phyloP scores from a whole-genome alignment of 2,888 invertebrate species.

The Gortyna flavago region DNA sequence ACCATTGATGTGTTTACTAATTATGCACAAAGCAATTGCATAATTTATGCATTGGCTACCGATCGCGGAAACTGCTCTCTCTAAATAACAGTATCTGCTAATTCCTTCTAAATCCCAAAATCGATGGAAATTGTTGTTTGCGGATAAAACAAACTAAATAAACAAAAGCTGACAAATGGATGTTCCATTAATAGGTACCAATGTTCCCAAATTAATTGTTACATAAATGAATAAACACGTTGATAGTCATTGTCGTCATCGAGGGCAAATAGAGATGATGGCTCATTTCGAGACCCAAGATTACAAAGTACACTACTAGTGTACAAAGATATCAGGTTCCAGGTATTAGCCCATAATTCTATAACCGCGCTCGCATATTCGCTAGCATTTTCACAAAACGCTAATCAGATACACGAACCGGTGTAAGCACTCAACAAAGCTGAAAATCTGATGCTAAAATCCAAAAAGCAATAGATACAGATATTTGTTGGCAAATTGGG shows the following conservation, averaged over 20 bases:
- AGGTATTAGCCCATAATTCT: background rate
- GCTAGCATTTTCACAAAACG: background rate
- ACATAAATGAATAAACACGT: background rate
- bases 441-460: conserved; percentile 48
- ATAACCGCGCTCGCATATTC: background rate
- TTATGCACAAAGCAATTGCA: conserved; percentile 66
- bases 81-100: conserved; percentile 54
- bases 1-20: conserved; percentile 63
- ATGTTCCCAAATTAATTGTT: background rate
- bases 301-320: background rate
- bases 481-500: conserved; percentile 77
- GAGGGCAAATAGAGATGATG: background rate
- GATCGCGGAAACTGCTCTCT: conserved; percentile 42
- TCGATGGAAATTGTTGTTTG: conserved; percentile 37
- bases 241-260: background rate
- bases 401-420: conserved; percentile 12
- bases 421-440: conserved; percentile 23
- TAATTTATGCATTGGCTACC: conserved; percentile 58
- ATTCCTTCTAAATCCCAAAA: conserved; percentile 49
- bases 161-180: conserved; percentile 9
- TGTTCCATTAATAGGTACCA: background rate
- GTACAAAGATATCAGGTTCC: background rate
- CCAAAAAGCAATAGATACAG: conserved; percentile 64
- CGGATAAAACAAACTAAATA: conserved; percentile 42
- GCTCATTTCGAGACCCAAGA: background rate